phyloP scores from a whole-genome alignment of 2,113 vertebrate genomes.

The Dromiciops gliroides region DNA sequence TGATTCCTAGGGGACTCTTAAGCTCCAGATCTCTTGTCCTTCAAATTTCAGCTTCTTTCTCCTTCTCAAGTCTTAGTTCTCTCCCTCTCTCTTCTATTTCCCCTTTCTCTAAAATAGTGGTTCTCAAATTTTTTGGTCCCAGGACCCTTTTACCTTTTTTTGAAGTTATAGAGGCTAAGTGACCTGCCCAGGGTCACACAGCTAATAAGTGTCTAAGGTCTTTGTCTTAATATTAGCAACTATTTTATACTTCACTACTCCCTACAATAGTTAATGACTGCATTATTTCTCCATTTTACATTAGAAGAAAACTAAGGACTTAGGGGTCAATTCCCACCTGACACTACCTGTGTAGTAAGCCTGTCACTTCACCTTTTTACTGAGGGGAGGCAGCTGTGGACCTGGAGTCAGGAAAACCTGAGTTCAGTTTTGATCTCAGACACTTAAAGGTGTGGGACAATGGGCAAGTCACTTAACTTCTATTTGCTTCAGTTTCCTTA shows the following conservation, averaged over 20 bases:
- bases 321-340: not conserved
- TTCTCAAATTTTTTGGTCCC: not conserved
- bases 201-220: not conserved
- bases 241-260: not conserved
- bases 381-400: not conserved
- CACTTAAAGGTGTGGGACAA: not conserved
- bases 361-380: not conserved
- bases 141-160: not conserved
- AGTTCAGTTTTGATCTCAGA: not conserved
- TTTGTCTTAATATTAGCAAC: not conserved
- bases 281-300: not conserved
- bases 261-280: not conserved
- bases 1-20: not conserved
- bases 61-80: not conserved
- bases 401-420: not conserved
- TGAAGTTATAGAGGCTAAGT: not conserved
- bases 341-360: not conserved
- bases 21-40: not conserved
- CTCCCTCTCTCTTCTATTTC: not conserved
- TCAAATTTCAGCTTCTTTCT: not conserved
- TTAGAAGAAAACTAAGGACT: not conserved
- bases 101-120: not conserved
- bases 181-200: not conserved
- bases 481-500: not conserved
- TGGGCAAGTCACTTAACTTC: not conserved